Evolutionary conservation across 2,797 vertebrate species (phyloP).

Genomic region (Anguilla marmorata): DNA sequence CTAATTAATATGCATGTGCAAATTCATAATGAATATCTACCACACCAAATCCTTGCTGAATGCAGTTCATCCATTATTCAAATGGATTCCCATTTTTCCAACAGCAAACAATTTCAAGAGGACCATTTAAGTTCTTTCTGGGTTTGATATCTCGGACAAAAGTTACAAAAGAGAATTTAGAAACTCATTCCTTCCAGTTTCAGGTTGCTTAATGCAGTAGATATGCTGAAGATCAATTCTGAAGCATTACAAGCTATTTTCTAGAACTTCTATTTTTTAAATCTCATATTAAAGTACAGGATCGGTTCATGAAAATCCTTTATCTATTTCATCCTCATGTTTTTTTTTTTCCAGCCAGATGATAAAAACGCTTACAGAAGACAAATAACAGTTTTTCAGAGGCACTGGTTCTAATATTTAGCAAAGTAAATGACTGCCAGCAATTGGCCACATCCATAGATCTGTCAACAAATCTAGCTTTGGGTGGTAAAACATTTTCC

Average conservation of each 20-base stretch:
- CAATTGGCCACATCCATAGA: not conserved
- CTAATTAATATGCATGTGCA: not conserved
- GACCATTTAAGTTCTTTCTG: not conserved
- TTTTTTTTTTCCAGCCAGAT: not conserved
- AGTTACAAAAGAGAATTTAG: constrained; percentile 43
- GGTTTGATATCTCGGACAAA: not conserved
- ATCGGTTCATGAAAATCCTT: not conserved
- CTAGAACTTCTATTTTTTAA: not conserved
- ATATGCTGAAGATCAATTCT: constrained; percentile 53
- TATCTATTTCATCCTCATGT: not conserved
- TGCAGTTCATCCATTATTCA: not conserved
- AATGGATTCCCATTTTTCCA: not conserved
- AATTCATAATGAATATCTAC: not conserved
- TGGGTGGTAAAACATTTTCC: not conserved
- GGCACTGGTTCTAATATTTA: not conserved
- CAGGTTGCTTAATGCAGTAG: constrained; percentile 52
- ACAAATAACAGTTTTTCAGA: not conserved
- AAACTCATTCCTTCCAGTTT: constrained; percentile 50
- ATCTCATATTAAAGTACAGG: too few relatives aligned
- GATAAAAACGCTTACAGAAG: not conserved
- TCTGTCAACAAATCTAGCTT: not conserved
- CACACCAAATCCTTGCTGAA: not conserved
- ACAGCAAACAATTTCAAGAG: not conserved
- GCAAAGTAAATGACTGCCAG: not conserved
- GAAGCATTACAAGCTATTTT: constrained; percentile 52